These are phyloP conservation scores for Mormyrus proboscirostris DNA, from an alignment of 2,797 vertebrate species.

Conservation along the genomic window DNA sequence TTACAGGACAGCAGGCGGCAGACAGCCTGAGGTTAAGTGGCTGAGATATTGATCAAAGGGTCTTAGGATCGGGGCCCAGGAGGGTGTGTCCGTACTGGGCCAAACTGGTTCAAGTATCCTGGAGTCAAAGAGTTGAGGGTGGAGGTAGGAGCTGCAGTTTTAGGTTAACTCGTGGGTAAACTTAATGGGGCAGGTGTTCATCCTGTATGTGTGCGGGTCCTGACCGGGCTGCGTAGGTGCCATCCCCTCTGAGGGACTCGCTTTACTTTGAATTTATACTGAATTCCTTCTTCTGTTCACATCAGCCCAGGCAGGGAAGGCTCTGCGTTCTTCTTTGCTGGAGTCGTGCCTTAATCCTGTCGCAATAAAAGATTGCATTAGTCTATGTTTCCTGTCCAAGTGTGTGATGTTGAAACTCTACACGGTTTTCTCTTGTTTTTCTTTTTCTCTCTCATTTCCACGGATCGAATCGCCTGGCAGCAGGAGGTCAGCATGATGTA, in stretches of 20 bases:
- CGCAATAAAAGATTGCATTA: not conserved
- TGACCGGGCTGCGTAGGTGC: not conserved
- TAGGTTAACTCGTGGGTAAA: not conserved
- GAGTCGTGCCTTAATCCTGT: not conserved
- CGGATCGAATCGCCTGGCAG: not conserved
- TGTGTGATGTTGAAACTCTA: not conserved
- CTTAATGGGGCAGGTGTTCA: not conserved
- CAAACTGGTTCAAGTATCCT: not conserved
- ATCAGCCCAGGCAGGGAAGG: not conserved
- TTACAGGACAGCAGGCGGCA: not conserved
- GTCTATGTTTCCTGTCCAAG: not conserved
- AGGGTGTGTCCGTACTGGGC: not conserved
- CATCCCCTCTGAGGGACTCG: not conserved
- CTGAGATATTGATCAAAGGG: not conserved
- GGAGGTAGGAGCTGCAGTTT: not conserved
- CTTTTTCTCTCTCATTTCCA: not conserved
- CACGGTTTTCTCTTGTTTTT: not conserved
- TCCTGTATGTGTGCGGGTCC: not conserved
- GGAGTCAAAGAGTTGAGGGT: not conserved
- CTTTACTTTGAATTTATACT: not conserved
- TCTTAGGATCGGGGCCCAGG: not conserved
- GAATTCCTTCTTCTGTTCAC: not conserved
- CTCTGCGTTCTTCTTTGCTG: not conserved
- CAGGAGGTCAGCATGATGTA: not conserved
- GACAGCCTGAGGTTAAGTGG: not conserved